Evolutionary conservation across 2,888 invertebrate species (phyloP), one percentile per base, ranked within the genome.

Genomic region (Athrips mouffetella): DNA sequence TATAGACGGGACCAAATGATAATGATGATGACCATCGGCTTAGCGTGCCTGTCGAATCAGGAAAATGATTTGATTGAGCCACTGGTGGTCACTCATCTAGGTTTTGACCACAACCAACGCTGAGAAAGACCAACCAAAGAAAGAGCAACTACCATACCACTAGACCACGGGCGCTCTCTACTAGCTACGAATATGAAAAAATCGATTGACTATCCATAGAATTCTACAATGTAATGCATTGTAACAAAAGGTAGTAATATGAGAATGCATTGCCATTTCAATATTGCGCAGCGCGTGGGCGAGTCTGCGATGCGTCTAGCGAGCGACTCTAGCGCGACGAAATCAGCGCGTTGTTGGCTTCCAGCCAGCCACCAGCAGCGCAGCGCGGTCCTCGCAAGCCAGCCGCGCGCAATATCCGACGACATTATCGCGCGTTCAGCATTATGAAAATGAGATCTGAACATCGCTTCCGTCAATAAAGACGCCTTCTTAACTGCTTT

Each of bases 251-350:
- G 21, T 18, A 37, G 21, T n/a, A 20, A 20, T 21, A 18, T 18
- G 37, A 3, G n/a, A 31, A 35, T 42, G 21, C 39, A 52, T 49
- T 37, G 21, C 13, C 45, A 46, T 21, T 46, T 45, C 50, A 46
- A 45, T 41, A 29, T 31, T 48, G 47, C 42, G 21, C 21, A 4
- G 4, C 21, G 49, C 47, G 59, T 54, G 49, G 57, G 57, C 46
- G 56, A 51, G 65, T 65, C 65, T 65, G 59, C 53, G 49, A 46
- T 29, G 35, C 40, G 53, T 53, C 53, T 53, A 25, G 18, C 25
- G 25, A 8, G n/a, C 2, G 18, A 16, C 20, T 37, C 37, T 37
- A 20, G 37, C 37, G 37, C 2, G 35, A 2, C 27, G 27, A 27
- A 35, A n/a, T n/a, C 15, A 15, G 31, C 35, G n/a, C 21, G 15